Evolutionary conservation across 2,113 vertebrate genomes (phyloP).

Genomic region (Donacobius atricapilla): DNA sequence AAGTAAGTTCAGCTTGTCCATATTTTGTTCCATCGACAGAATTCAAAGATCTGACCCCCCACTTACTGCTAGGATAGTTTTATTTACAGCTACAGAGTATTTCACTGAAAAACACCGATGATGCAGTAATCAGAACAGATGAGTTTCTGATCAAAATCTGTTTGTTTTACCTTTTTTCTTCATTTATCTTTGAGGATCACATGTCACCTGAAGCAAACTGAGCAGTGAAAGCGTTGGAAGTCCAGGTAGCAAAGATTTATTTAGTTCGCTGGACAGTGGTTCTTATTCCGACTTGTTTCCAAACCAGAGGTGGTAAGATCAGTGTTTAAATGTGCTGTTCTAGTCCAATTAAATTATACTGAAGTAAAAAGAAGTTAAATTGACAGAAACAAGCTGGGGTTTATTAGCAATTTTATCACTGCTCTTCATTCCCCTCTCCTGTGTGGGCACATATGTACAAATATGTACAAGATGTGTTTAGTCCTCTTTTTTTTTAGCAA

Average conservation of each 20-base stretch:
- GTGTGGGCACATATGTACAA: background rate
- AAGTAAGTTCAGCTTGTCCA: background rate
- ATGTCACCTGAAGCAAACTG: background rate
- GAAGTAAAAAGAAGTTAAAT: background rate
- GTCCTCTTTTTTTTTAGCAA: background rate
- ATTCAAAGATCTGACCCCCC: background rate
- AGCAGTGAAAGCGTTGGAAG: background rate
- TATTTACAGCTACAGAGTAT: background rate
- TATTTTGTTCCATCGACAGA: background rate
- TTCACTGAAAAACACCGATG: background rate
- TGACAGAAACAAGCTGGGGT: background rate
- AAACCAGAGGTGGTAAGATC: background rate
- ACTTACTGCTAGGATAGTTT: background rate
- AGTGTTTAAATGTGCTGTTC: background rate
- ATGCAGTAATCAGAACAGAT: background rate
- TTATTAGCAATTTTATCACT: background rate
- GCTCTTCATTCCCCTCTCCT: rapidly evolving
- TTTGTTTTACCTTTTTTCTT: background rate
- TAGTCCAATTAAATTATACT: background rate
- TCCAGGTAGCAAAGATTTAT: background rate
- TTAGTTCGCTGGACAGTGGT: background rate
- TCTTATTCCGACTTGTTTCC: background rate
- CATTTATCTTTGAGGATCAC: background rate
- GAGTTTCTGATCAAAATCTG: background rate
- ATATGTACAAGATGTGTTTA: rapidly evolving